Evolutionary conservation across 2,888 invertebrate genomes (phyloP).

Genomic region (Eurytoma californica): DNA sequence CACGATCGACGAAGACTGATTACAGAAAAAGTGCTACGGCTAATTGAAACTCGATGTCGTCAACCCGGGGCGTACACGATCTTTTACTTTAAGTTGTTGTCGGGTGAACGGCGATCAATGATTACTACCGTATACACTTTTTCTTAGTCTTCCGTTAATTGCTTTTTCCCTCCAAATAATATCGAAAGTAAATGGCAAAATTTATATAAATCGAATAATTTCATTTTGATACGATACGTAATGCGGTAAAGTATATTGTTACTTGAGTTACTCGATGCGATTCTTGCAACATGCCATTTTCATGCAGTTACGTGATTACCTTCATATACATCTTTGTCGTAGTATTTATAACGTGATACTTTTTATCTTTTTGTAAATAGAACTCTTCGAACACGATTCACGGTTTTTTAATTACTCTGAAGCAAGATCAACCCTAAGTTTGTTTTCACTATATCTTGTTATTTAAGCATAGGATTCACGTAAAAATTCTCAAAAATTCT

Average conservation of each 20-base stretch:
- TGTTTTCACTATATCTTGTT: background rate
- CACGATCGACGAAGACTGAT: constrained; percentile 13
- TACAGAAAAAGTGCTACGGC: background rate
- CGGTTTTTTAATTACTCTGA: constrained; percentile 18
- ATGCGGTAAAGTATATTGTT: background rate
- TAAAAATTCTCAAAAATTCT: constrained; percentile 24
- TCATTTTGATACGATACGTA: constrained; percentile 1
- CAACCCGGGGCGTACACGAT: constrained; percentile 46
- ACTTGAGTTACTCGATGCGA: constrained; percentile 21
- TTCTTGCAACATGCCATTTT: constrained; percentile 13
- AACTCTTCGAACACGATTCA: constrained; percentile 41
- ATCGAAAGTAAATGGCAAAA: too few species aligned
- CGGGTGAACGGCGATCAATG: background rate
- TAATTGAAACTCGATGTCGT: constrained; percentile 8
- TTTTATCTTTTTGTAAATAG: constrained; percentile 16
- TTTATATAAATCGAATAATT: constrained; percentile 10
- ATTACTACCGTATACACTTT: background rate
- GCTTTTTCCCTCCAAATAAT: too few species aligned
- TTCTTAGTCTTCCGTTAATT: background rate
- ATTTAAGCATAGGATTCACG: constrained; percentile 24
- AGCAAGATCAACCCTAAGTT: constrained; percentile 4
- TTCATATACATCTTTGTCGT: constrained; percentile 47
- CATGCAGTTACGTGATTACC: background rate
- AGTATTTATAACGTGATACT: background rate
- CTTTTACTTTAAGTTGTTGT: constrained; percentile 28